Evolutionary conservation across 2,888 invertebrate species (phyloP).

Genomic region (Azorinus chamasolen): DNA sequence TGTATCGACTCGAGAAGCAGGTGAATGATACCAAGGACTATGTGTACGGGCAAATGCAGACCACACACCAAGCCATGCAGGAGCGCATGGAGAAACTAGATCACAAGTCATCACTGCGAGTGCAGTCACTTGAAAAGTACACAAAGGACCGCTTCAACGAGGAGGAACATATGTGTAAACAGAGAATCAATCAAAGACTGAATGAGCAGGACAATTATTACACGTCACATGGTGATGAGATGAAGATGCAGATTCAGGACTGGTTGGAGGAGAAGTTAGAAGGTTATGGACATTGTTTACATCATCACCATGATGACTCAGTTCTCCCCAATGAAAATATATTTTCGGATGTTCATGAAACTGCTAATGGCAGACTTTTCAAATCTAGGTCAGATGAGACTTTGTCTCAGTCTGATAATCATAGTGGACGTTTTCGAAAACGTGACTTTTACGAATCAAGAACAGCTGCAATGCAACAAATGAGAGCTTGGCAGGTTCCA

Average conservation of each 20-base stretch:
- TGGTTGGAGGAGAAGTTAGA: conserved; percentile 81
- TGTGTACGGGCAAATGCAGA: conserved; percentile 92
- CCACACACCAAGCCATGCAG: conserved; percentile 93
- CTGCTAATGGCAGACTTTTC: conserved; percentile 79
- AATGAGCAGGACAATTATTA: conserved; percentile 88
- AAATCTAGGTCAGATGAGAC: conserved; percentile 85
- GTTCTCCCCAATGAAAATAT: conserved; percentile 78
- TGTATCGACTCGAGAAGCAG: conserved; percentile 93
- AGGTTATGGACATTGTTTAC: conserved; percentile 79
- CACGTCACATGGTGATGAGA: conserved; percentile 64
- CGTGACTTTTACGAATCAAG: conserved; percentile 80
- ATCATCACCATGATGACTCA: conserved; percentile 82
- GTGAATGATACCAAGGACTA: conserved; percentile 93
- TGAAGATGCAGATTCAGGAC: conserved; percentile 80
- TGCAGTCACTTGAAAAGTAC: conserved; percentile 76
- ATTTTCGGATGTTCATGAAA: conserved; percentile 76
- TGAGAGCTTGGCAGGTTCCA: conserved; percentile 81
- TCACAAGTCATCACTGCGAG: conserved; percentile 87
- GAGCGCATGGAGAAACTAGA: conserved; percentile 93
- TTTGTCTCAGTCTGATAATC: conserved; percentile 87
- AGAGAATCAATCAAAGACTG: conserved; percentile 90
- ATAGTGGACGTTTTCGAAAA: conserved; percentile 90
- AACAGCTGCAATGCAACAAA: conserved; percentile 81
- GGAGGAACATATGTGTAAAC: conserved; percentile 89
- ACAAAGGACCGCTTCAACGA: conserved; percentile 90